phyloP scores from a whole-genome alignment of 2,888 invertebrate species.

The Pyrrhosoma nymphula region DNA sequence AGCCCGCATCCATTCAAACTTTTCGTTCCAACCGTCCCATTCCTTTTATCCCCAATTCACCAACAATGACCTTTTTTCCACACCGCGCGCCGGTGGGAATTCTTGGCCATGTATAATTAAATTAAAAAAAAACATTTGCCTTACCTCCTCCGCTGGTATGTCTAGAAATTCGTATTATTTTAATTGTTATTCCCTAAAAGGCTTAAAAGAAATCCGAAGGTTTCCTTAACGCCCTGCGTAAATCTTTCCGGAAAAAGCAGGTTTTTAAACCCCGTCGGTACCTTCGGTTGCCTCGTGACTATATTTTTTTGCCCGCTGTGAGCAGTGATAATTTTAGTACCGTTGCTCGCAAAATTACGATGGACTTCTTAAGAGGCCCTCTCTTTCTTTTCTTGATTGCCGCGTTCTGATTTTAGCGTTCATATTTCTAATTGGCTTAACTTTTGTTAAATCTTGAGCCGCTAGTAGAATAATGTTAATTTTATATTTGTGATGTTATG shows the following conservation, averaged over 20 bases:
- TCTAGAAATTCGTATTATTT: slow-evolving; percentile 10
- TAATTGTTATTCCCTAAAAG: slow-evolving; percentile 28
- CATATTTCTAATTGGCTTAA: not conserved
- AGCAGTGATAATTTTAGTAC: not conserved
- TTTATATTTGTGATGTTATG: not conserved
- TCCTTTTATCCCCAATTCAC: not conserved
- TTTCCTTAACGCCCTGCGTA: not conserved
- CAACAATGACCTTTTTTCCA: slow-evolving; percentile 17
- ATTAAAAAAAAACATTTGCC: not conserved
- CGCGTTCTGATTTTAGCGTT: not conserved
- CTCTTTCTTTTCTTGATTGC: not conserved
- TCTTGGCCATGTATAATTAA: not conserved
- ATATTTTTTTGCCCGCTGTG: not conserved
- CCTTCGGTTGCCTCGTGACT: not conserved
- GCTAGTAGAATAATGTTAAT: too few relatives aligned
- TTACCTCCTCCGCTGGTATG: not conserved
- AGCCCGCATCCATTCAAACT: not conserved
- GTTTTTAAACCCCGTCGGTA: not conserved
- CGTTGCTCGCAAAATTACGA: not conserved
- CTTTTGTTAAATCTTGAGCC: not conserved
- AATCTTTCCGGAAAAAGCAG: slow-evolving; percentile 10
- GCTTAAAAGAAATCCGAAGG: not conserved
- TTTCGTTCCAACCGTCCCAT: not conserved
- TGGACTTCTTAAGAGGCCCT: not conserved
- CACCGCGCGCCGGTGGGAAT: not conserved